Percentiles rank a stretch among this genome's conserved stretches.
Evolutionary conservation across 2,113 vertebrate species (phyloP).

Genomic region (Todiramphus saurophagus): DNA sequence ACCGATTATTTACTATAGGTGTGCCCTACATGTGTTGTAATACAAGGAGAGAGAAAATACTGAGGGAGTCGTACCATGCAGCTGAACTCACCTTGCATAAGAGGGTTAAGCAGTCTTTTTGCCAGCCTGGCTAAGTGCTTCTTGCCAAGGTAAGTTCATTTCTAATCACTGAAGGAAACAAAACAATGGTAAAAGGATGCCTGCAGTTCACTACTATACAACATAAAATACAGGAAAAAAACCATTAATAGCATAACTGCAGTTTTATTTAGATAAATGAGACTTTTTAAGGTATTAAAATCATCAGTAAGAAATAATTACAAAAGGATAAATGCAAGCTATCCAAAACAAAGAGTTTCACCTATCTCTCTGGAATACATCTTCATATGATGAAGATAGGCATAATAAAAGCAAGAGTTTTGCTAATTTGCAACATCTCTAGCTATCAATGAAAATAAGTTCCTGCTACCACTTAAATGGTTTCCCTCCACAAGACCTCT

Average conservation of each 20-base stretch:
- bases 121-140: background rate
- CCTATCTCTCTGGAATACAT: background rate
- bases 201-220: background rate
- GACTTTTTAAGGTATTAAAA: background rate
- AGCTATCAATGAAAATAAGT: background rate
- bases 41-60: background rate
- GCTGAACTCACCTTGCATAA: background rate
- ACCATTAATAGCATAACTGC: background rate
- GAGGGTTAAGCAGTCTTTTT: background rate
- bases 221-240: background rate
- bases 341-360: background rate
- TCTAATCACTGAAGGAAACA: constrained; percentile 4
- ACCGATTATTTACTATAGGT: background rate
- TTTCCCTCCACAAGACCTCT: background rate
- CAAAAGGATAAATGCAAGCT: background rate
- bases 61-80: background rate
- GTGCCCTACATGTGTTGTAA: background rate
- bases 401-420: background rate
- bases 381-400: background rate
- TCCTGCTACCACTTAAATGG: background rate
- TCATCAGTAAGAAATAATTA: background rate
- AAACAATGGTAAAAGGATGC: background rate
- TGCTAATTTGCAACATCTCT: background rate
- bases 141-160: background rate
- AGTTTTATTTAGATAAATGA: background rate